Evolutionary conservation across 2,888 invertebrate genomes (phyloP).

Genomic region (Anorthoa munda): DNA sequence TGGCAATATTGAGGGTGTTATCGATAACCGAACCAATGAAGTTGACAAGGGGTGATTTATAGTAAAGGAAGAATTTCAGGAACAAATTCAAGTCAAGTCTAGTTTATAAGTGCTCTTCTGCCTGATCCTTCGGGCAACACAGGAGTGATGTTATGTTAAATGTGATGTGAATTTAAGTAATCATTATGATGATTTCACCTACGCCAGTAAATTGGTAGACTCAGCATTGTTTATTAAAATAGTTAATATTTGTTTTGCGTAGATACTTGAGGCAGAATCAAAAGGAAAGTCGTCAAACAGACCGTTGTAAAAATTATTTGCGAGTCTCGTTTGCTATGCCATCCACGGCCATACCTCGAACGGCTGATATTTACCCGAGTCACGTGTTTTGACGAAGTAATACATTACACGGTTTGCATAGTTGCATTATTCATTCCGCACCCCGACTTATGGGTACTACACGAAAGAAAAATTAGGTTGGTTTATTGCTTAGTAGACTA

Average conservation of each 20-base stretch:
- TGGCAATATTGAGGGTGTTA: background rate
- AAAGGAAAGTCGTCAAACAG: constrained; percentile 20
- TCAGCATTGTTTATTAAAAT: background rate
- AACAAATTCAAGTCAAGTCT: too few species aligned
- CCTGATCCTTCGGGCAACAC: too few species aligned
- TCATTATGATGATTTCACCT: background rate
- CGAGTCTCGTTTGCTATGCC: constrained; percentile 75
- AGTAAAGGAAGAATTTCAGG: background rate
- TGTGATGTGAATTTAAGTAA: too few species aligned
- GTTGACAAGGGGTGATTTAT: background rate
- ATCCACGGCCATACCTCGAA: constrained; percentile 79
- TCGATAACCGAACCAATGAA: background rate
- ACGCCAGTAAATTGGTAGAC: background rate
- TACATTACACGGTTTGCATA: constrained; percentile 84
- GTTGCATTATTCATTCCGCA: constrained; percentile 83
- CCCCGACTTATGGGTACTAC: constrained; percentile 71
- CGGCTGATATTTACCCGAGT: constrained; percentile 78
- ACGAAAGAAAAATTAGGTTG: constrained; percentile 76
- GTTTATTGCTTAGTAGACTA: constrained; percentile 67
- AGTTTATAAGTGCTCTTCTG: too few species aligned
- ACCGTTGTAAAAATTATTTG: constrained; percentile 49
- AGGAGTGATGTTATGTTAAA: too few species aligned
- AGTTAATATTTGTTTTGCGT: background rate
- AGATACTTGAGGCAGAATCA: background rate
- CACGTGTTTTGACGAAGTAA: constrained; percentile 84